Base-by-base conservation (phyloP, 2,888 invertebrate species). In the Petrophora chlorosata region DNA sequence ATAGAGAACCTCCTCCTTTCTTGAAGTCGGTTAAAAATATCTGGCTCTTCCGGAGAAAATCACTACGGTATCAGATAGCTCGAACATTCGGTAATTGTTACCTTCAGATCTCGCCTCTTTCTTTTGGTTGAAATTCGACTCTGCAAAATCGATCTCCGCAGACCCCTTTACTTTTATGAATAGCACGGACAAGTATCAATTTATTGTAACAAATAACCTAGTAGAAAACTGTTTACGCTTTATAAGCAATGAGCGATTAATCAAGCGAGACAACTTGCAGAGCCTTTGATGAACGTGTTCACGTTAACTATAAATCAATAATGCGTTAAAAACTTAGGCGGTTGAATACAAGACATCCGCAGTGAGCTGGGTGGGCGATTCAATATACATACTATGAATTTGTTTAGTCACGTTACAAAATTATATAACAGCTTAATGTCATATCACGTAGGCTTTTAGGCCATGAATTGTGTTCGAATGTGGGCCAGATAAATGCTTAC, bases 371-470 rank as follows among this genome's bases (percentile, higher is more conserved):
- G 61, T 67, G 60, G 68, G 64, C 61, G 64, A 47, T 56, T 48
- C 42, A 55, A 56, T 59, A 47, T n/a, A n/a, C n/a, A n/a, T n/a
- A n/a, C n/a, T n/a, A n/a, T n/a, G 53, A 53, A 53, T 53, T 58
- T 50, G 63, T 57, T 51, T 57, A 48, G 62, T 57, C 53, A 61
- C 58, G 52, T 59, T 59, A 60, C 63, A 63, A 71, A 43, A 33
- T 61, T 48, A 58, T 30, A 49, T 45, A 56, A 53, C 34, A 50
- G 39, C 51, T 53, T 48, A 65, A 70, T 70, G 73, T 64, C 61
- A 53, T 70, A 76, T 76, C 79, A 78, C 71, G 73, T 77, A 77
- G 77, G 73, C 67, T 77, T 79, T 74, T 69, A 76, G 69, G 69
- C 65, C 65, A 66, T 64, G 65, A 62, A 68, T 70, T 67, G 62